Base-by-base conservation (phyloP, 2,797 vertebrate genomes). In the Pangasius krempfi region DNA sequence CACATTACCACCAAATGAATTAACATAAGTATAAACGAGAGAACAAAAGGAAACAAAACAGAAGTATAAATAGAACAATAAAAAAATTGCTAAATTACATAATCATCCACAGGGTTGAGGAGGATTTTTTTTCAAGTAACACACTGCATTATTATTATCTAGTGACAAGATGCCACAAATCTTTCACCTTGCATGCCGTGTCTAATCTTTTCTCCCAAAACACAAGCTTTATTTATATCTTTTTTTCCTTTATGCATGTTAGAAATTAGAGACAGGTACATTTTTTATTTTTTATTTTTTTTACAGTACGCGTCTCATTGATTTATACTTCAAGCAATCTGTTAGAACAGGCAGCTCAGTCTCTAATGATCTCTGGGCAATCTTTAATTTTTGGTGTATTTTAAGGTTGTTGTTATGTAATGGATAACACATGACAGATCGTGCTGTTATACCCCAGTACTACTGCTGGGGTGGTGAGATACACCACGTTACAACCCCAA, bases 11-110 rank as follows among this genome's bases (percentile, higher is more conserved):
- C 16, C 62, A 81, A 81, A 81, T 52, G 33, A 66, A 87, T 87
- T 80, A 87, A 25, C 86, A 70, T 80, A 87, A 87, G n/a, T 66
- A 68, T 68, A 87, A 80, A 87, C 22, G 22, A 25, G 18, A 40
- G 13, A 87, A 68, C 62, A 80, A 68, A 52, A 52, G 13, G 47
- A 68, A 70, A 50, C 7, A 68, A 68, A 79, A 66, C 6, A 52
- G 14, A 62, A 37, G 30, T 66, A 66, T 33, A 87, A 66, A 25
- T 68, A 54, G 47, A 68, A 64, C 44, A 79, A 66, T 37, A 40
- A 40, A 58, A 47, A 73, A 56, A 84, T 30, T 86, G 16, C 25
- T 44, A 73, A 58, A 33, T 62, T 76, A 78, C 85, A 75, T 62
- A 40, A 86, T 60, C 50, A 47, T 33, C 27, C 62, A 84, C 27